A percentile compares a stretch with the other conserved stretches of the same genome.
Conservation (phyloP, 2,797 vertebrate species). For the Bucorvus abyssinicus region DNA sequence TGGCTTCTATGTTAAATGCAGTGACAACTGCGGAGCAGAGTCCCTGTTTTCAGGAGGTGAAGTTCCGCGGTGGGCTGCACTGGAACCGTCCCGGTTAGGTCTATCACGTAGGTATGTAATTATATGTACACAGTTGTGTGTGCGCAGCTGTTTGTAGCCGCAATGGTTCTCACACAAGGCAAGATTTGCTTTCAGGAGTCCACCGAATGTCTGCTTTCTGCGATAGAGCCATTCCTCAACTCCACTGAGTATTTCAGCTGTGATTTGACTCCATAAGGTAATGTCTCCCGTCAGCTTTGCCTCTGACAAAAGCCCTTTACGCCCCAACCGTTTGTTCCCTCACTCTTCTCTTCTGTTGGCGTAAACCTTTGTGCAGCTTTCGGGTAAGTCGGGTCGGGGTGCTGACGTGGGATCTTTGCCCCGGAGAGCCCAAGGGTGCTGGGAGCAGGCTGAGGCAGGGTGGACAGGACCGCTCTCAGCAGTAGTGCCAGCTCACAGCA, state of each 20-base stretch:
- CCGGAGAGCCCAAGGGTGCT: neutral
- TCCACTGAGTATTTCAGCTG: neutral
- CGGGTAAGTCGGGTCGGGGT: neutral
- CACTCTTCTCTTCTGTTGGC: neutral
- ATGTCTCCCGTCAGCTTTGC: neutral
- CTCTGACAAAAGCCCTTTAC: neutral
- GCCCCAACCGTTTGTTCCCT: neutral
- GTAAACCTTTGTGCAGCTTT: neutral
- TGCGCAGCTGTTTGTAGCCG: neutral
- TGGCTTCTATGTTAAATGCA: neutral
- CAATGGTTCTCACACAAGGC: rapidly evolving
- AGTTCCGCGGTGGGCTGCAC: neutral
- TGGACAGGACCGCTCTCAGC: neutral
- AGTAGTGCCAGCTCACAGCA: neutral
- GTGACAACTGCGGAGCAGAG: constrained; percentile 3
- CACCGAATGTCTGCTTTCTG: neutral
- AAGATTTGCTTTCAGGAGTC: neutral
- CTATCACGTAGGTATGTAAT: neutral
- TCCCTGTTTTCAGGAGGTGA: neutral
- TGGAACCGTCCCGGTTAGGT: neutral
- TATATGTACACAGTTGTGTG: too few species aligned
- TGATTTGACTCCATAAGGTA: neutral
- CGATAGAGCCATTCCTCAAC: neutral
- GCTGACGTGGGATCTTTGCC: neutral
- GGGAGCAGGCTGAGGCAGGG: neutral